phyloP scores from a whole-genome alignment of 2,888 invertebrate genomes.

The Diarsia mendica region DNA sequence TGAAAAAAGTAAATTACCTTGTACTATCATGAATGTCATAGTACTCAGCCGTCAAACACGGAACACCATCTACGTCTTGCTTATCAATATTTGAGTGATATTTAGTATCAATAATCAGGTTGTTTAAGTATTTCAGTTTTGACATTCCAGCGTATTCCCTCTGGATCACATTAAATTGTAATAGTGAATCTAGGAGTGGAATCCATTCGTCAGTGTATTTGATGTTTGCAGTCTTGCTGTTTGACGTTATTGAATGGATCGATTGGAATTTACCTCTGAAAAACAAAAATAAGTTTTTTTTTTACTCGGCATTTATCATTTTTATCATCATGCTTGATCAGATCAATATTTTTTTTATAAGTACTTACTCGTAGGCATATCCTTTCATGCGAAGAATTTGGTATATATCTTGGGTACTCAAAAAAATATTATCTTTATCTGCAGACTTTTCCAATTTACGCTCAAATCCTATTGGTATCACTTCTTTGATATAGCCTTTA shows the following conservation, averaged over 20 bases:
- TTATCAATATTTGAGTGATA: not conserved
- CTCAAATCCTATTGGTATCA: rapidly evolving
- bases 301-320: not conserved
- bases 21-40: constrained; percentile 16
- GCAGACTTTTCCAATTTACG: not conserved
- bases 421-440: not conserved
- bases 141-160: constrained; percentile 44
- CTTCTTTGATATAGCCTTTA: constrained; percentile 29
- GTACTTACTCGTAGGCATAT: constrained; percentile 46
- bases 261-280: constrained; percentile 49
- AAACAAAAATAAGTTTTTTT: not conserved
- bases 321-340: not conserved
- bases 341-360: not conserved
- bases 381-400: constrained; percentile 48
- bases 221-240: constrained; percentile 91
- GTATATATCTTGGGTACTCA: constrained; percentile 38
- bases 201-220: constrained; percentile 60
- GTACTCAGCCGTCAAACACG: constrained; percentile 34
- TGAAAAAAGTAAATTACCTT: constrained; percentile 19
- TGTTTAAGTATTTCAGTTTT: constrained; percentile 27
- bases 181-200: constrained; percentile 54
- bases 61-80: constrained; percentile 22
- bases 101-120: constrained; percentile 13
- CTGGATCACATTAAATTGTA: constrained; percentile 62
- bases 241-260: constrained; percentile 34